Percentiles rank a stretch among this genome's conserved stretches.
phyloP scores from a whole-genome alignment of 1,140 invertebrate genomes.

The Drosophila tropicalis region DNA sequence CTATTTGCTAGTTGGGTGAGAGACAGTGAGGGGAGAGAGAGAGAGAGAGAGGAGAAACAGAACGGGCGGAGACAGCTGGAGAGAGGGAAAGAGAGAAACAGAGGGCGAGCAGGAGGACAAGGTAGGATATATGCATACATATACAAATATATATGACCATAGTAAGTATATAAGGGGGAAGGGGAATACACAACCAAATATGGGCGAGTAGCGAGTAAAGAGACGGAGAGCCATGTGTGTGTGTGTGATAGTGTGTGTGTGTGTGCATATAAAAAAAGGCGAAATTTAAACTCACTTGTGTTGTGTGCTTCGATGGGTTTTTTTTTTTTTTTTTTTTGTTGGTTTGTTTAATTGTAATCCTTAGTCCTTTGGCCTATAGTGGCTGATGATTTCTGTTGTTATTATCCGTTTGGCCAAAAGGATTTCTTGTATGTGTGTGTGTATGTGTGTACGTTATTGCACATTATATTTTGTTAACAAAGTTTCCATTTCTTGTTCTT shows the following conservation, averaged over 20 bases:
- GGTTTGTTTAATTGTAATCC: conserved; percentile 30
- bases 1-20: conserved; percentile 48
- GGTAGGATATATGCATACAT: conserved; percentile 18
- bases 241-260: conserved; percentile 29
- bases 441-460: conserved; percentile 60
- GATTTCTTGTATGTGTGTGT: conserved; percentile 3
- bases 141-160: background rate
- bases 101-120: conserved; percentile 46
- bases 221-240: conserved; percentile 41
- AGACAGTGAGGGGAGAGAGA: conserved; percentile 10
- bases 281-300: conserved; percentile 77
- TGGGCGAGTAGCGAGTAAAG: conserved; percentile 66
- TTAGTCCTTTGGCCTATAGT: background rate
- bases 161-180: background rate
- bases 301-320: conserved; percentile 61
- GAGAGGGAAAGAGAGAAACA: conserved; percentile 20
- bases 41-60: conserved; percentile 17
- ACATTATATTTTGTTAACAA: conserved; percentile 46
- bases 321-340: conserved; percentile 31
- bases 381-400: background rate
- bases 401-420: conserved; percentile 20
- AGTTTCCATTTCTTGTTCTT: conserved; percentile 30
- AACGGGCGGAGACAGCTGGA: conserved; percentile 15
- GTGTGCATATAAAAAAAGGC: conserved; percentile 51
- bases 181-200: conserved; percentile 17